Percentiles rank a stretch among this genome's conserved stretches.
These are phyloP conservation scores for Acronicta leporina DNA, from an alignment of 2,888 invertebrate genomes.

Conservation along the genomic window DNA sequence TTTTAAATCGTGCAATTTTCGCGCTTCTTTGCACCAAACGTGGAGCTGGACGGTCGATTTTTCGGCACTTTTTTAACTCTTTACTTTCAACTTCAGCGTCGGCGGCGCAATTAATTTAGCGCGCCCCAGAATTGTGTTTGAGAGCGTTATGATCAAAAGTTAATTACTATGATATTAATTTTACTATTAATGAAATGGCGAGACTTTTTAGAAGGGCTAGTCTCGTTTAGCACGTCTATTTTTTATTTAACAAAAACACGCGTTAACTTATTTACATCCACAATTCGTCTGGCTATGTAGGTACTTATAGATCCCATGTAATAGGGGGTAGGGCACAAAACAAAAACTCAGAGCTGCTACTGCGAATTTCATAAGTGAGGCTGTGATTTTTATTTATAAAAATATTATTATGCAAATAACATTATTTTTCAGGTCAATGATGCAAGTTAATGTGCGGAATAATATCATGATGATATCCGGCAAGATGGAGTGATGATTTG, in stretches of 20 bases:
- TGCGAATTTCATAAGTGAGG: too few relatives aligned
- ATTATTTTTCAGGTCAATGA: too few relatives aligned
- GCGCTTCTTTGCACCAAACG: conserved; percentile 53
- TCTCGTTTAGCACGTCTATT: background rate
- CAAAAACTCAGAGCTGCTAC: too few relatives aligned
- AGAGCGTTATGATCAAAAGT: conserved; percentile 21
- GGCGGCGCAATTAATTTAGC: conserved; percentile 38
- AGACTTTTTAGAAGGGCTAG: background rate
- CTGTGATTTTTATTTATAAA: too few relatives aligned
- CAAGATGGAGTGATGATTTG: too few relatives aligned
- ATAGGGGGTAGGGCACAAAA: too few relatives aligned
- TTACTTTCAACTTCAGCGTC: conserved; percentile 29
- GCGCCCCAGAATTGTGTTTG: conserved; percentile 16
- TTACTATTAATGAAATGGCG: conserved; percentile 16
- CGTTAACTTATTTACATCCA: too few relatives aligned
- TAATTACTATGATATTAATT: conserved; percentile 10
- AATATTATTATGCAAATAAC: too few relatives aligned
- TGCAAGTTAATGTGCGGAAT: too few relatives aligned
- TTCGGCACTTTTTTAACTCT: conserved; percentile 46
- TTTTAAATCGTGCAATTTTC: conserved; percentile 32
- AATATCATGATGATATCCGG: too few relatives aligned
- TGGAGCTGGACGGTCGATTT: conserved; percentile 35
- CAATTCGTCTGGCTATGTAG: too few relatives aligned
- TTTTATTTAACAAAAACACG: background rate
- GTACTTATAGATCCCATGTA: too few relatives aligned